These are phyloP conservation scores for Gila robusta DNA, from an alignment of 2,797 vertebrate species.

Conservation along the genomic window DNA sequence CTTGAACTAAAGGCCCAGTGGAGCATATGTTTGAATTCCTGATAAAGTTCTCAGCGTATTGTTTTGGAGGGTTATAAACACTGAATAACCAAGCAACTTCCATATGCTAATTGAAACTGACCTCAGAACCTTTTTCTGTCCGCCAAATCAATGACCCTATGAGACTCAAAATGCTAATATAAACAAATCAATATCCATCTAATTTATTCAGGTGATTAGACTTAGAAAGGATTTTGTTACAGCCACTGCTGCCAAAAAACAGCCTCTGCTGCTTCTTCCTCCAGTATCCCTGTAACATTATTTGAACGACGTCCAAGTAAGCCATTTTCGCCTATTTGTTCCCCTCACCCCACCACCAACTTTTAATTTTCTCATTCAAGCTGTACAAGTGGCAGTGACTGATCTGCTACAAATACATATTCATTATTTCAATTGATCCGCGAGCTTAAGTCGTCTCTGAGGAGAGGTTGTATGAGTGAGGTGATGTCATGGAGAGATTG, in stretches of 20 bases:
- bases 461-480: constrained; percentile 22
- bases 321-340: constrained; percentile 54
- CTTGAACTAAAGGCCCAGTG: constrained; percentile 1
- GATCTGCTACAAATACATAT: constrained; percentile 64
- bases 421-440: constrained; percentile 68
- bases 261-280: constrained; percentile 34
- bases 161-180: constrained; percentile 67
- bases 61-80: constrained; percentile 44
- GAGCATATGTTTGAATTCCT: constrained; percentile 30
- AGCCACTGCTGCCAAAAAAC: constrained; percentile 57
- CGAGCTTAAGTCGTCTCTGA: constrained; percentile 53
- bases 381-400: constrained; percentile 47
- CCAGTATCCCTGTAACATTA: constrained; percentile 45
- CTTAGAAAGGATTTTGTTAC: constrained; percentile 62
- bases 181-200: constrained; percentile 72
- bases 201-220: constrained; percentile 68
- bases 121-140: constrained; percentile 54
- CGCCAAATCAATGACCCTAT: constrained; percentile 64
- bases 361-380: constrained; percentile 58
- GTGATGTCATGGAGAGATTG: constrained; percentile 24
- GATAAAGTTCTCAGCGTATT: constrained; percentile 55
- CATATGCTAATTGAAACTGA: constrained; percentile 67
- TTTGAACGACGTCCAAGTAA: constrained; percentile 57
- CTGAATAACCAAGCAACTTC: constrained; percentile 56
- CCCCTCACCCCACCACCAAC: constrained; percentile 3